These are phyloP conservation scores for Mimachlamys varia DNA, from an alignment of 2,888 invertebrate genomes.

Conservation along the genomic window DNA sequence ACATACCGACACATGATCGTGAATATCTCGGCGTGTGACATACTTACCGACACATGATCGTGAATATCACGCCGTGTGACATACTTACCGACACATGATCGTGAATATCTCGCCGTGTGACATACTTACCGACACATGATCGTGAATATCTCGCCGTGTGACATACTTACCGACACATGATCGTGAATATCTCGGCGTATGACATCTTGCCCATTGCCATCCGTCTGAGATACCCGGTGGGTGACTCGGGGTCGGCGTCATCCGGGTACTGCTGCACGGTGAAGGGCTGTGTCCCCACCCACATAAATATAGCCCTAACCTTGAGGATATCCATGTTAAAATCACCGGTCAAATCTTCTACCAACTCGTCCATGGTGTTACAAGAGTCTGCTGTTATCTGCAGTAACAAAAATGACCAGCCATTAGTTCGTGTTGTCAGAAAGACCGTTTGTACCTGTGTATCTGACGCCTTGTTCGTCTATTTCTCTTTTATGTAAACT, in stretches of 20 bases:
- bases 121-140: no score
- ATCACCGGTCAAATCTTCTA: constrained; percentile 11
- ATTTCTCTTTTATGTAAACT: no score
- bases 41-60: no score
- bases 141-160: constrained; percentile 41
- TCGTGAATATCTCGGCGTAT: constrained; percentile 41
- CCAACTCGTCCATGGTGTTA: constrained; percentile 15
- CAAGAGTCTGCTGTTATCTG: constrained; percentile 38
- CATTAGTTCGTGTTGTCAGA: no score
- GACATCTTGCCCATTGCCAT: constrained; percentile 34
- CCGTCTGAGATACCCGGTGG: neutral
- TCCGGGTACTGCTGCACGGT: constrained; percentile 19
- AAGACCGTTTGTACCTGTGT: no score
- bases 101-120: no score
- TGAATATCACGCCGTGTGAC: no score
- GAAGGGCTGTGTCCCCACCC: constrained; percentile 36
- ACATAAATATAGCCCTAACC: constrained; percentile 42
- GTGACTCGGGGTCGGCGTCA: constrained; percentile 34
- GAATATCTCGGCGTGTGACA: no score
- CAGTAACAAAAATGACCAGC: neutral
- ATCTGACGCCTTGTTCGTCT: no score
- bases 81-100: no score
- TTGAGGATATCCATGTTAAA: constrained; percentile 41
- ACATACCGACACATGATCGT: no score
- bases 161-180: constrained; percentile 40